Evolutionary conservation across 2,797 vertebrate genomes (phyloP).

Genomic region (Enteromius argenteus): DNA sequence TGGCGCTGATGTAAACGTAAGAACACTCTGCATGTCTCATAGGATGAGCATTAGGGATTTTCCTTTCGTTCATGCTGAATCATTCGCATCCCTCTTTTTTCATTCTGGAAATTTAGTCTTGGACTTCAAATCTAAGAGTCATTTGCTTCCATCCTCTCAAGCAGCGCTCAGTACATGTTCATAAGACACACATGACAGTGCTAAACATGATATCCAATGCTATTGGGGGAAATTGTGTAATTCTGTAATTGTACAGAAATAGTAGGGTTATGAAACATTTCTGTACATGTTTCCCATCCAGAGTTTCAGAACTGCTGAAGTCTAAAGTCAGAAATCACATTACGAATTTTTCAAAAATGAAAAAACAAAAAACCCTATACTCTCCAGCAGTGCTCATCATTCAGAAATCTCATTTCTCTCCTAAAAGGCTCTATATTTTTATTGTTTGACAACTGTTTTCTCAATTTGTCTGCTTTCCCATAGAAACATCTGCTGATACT

Average conservation of each 20-base stretch:
- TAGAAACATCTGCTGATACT: not conserved
- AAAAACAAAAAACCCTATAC: no score
- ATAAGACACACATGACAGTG: not conserved
- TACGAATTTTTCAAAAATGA: not conserved
- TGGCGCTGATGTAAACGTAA: slow-evolving; percentile 40
- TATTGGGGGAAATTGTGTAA: not conserved
- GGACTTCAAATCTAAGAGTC: slow-evolving; percentile 30
- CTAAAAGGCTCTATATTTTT: not conserved
- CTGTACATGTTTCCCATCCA: not conserved
- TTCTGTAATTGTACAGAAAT: not conserved
- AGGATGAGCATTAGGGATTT: slow-evolving; percentile 57
- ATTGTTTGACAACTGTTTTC: not conserved
- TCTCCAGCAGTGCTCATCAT: not conserved
- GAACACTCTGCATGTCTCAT: slow-evolving; percentile 41
- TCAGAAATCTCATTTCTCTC: not conserved
- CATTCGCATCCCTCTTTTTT: slow-evolving; percentile 38
- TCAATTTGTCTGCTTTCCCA: not conserved
- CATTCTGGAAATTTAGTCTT: slow-evolving; percentile 44
- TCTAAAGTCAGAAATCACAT: not conserved
- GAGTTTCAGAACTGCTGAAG: not conserved
- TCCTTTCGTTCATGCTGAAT: slow-evolving; percentile 57
- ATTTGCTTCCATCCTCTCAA: slow-evolving; percentile 25
- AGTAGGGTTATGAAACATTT: not conserved
- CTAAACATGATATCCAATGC: not conserved
- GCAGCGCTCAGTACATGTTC: not conserved